Evolutionary conservation across 2,797 vertebrate genomes (phyloP).

Genomic region (Amblyraja radiata): DNA sequence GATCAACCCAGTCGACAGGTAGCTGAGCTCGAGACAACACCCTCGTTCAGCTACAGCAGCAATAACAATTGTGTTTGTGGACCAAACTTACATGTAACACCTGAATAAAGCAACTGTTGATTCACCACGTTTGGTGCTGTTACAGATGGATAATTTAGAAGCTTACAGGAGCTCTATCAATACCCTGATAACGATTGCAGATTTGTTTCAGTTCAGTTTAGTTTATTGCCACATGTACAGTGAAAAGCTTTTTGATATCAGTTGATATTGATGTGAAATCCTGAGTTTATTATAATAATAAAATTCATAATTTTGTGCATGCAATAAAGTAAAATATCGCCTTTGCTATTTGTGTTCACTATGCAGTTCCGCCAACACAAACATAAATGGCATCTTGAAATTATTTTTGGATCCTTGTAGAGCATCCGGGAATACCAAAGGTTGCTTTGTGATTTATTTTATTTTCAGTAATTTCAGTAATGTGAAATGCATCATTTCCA

Average conservation of each 20-base stretch:
- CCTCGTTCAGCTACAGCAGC: too few species aligned
- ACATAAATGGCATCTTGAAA: background rate
- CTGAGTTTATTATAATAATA: background rate
- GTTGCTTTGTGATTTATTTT: background rate
- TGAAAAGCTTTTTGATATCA: background rate
- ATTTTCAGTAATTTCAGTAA: background rate
- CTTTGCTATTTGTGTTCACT: background rate
- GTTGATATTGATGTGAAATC: background rate
- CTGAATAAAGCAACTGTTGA: too few species aligned
- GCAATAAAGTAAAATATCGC: background rate
- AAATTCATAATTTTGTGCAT: background rate
- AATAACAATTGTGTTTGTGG: too few species aligned
- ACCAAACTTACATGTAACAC: too few species aligned
- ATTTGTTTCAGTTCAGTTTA: background rate
- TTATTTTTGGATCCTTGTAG: background rate
- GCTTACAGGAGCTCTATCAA: background rate
- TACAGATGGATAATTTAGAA: background rate
- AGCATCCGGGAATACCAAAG: background rate
- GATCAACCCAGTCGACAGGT: too few species aligned
- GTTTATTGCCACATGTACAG: too few species aligned
- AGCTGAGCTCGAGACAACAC: too few species aligned
- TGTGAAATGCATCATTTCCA: background rate
- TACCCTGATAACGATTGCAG: background rate
- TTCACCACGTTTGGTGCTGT: background rate
- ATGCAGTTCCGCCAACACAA: background rate